Conservation (phyloP, 1,140 invertebrate genomes). For the Drosophila navojoa region DNA sequence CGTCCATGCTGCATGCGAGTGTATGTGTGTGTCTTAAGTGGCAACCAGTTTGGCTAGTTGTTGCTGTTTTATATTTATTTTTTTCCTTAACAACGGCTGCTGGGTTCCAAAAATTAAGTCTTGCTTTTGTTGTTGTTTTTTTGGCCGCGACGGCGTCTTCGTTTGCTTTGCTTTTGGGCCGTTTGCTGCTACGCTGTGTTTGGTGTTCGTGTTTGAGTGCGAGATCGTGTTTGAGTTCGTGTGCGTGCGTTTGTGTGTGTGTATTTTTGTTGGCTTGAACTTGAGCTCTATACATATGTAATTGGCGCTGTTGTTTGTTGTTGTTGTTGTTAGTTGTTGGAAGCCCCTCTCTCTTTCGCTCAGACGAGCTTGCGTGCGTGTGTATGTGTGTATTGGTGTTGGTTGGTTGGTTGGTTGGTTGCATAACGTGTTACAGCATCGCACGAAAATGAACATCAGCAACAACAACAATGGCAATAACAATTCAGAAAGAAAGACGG, state of each 20-base stretch:
- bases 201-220: constrained; percentile 30
- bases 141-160: constrained; percentile 9
- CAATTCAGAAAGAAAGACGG: constrained; percentile 21
- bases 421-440: constrained; percentile 82
- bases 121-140: constrained; percentile 22
- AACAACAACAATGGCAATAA: constrained; percentile 53
- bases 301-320: constrained; percentile 58
- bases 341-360: constrained; percentile 38
- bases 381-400: constrained; percentile 33
- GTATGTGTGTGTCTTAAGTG: constrained; percentile 32
- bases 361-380: constrained; percentile 31
- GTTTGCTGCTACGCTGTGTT: constrained; percentile 27
- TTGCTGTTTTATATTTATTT: constrained; percentile 23
- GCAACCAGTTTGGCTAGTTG: constrained; percentile 45
- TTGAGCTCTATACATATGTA: constrained; percentile 84
- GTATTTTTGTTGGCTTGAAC: constrained; percentile 77
- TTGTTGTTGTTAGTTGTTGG: constrained; percentile 40
- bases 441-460: constrained; percentile 64
- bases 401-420: constrained; percentile 50
- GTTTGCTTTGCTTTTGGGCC: constrained; percentile 17
- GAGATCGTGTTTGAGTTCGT: background rate
- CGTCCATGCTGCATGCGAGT: background rate
- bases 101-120: constrained; percentile 54
- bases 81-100: constrained; percentile 24
- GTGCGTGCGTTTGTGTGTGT: constrained; percentile 17